Base-by-base conservation (phyloP, 1,140 invertebrate species). In the Drosophila parvula region DNA sequence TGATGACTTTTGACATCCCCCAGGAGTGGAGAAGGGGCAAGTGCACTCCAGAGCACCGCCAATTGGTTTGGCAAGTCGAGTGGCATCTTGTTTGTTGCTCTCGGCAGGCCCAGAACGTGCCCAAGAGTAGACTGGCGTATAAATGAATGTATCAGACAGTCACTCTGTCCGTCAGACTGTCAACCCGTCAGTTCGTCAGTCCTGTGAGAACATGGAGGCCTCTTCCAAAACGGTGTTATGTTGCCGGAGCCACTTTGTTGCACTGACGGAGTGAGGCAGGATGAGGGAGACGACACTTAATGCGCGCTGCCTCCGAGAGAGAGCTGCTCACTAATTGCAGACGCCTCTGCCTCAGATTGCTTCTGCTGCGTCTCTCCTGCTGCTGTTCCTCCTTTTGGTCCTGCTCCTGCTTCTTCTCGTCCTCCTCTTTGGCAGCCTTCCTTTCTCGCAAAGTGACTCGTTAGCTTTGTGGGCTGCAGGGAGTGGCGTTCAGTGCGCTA, bases 1-100 rank as follows among this genome's bases (percentile, higher is more conserved):
- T 86, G 83, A 83, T 86, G 83, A 74, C 83, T 86, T 86, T 70
- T 86, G 84, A 83, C 83, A 89, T 89, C 83, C 82, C 51, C 34
- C 12, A n/a, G 51, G 18, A 10, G 16, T 8, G 43, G 11, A 12
- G 34, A 16, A 18, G 14, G 34, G 57, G 63, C 74, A 62, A 71
- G 74, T 63, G 62, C 63, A 69, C 74, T 61, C 48, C 51, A 67
- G 55, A 55, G 48, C 57, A 77, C 50, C 61, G 40, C 48, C 82
- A 88, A 88, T 82, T 79, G 75, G 82, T 67, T 84, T 83, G 80
- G 64, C 80, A 76, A 67, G 45, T 80, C 71, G 61, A 83, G 65
- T 84, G 74, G 70, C 64, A 60, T 60, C 56, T 65, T 82, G 81
- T 78, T 83, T 80, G 74, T 65, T 77, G 62, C 34, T 67, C 45